These are phyloP conservation scores for Mus pahari DNA, from an alignment of 2,113 vertebrate genomes.

Conservation along the genomic window DNA sequence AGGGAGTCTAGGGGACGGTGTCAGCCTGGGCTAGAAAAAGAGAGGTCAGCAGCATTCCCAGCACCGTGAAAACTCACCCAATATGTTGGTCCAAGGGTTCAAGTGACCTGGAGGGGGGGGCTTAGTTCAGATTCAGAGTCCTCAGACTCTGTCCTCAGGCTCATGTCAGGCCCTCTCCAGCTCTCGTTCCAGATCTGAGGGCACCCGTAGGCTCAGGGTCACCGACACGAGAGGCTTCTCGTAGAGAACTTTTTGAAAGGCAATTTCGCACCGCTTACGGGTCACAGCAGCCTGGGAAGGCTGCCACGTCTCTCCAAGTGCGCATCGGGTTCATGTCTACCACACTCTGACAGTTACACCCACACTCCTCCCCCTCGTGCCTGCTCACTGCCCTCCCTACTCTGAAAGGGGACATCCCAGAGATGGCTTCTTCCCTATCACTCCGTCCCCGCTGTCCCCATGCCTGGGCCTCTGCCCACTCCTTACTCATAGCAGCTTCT, in stretches of 20 bases:
- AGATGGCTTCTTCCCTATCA: background rate
- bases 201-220: background rate
- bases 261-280: background rate
- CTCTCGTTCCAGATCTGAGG: background rate
- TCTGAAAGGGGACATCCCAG: background rate
- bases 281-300: slow-evolving; percentile 6
- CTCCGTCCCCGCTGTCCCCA: background rate
- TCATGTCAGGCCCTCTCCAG: background rate
- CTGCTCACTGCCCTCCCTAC: background rate
- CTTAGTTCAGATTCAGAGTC: background rate
- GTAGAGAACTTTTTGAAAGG: slow-evolving; percentile 27
- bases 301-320: slow-evolving; percentile 42
- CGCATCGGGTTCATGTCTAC: background rate
- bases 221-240: background rate
- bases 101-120: background rate
- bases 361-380: background rate
- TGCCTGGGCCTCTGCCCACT: background rate
- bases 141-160: background rate
- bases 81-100: background rate
- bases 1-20: background rate
- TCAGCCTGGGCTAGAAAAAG: background rate
- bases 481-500: background rate
- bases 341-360: background rate
- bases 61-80: background rate
- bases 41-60: background rate